phyloP scores from a whole-genome alignment of 2,113 vertebrate species.

The Chelonoidis abingdonii region DNA sequence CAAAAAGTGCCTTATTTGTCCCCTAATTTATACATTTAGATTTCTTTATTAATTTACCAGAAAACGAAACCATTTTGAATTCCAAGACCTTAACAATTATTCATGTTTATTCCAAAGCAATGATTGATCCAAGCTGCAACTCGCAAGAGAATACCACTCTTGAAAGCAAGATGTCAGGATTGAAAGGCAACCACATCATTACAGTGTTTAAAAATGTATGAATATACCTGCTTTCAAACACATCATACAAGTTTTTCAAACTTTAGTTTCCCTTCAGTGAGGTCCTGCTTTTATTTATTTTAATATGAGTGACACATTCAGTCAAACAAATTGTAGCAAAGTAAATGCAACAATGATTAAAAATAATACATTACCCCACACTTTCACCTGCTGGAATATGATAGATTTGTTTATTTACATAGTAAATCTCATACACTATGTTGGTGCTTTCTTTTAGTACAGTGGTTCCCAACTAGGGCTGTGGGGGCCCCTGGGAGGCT shows the following conservation, averaged over 20 bases:
- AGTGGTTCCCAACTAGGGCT: too few species aligned
- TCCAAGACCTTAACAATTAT: neutral
- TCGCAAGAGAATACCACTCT: neutral
- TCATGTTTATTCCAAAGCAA: neutral
- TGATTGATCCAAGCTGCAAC: neutral
- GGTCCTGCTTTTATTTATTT: neutral
- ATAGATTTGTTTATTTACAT: neutral
- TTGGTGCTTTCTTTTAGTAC: accelerated
- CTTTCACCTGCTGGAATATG: neutral
- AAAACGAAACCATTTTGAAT: neutral
- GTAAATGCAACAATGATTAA: neutral
- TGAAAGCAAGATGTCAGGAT: neutral
- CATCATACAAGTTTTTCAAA: neutral
- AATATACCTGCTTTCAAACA: neutral
- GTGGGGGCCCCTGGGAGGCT: too few species aligned
- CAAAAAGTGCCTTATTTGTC: slow-evolving; percentile 33
- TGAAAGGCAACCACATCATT: neutral
- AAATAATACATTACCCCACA: neutral
- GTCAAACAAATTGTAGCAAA: neutral
- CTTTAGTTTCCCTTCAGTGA: accelerated
- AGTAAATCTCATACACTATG: neutral
- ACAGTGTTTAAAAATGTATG: neutral
- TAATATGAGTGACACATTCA: neutral
- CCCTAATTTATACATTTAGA: slow-evolving; percentile 40
- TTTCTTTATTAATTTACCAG: slow-evolving; percentile 18